Conservation (phyloP, 2,888 invertebrate species). For the Pristionchus fissidentatus region DNA sequence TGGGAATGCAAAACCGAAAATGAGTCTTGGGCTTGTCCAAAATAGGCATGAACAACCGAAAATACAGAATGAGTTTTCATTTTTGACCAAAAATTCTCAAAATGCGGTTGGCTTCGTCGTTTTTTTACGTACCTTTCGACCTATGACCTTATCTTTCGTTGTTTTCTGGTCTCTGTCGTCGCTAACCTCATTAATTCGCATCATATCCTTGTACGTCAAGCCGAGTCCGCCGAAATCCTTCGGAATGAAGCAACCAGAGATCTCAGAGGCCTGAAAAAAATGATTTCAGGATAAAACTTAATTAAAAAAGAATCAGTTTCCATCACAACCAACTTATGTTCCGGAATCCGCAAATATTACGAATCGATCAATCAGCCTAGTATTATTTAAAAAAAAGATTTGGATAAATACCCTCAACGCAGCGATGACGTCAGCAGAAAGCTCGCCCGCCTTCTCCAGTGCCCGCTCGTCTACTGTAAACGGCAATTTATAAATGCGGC, state of each 20-base stretch:
- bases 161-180: too few relatives aligned
- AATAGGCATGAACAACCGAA: too few relatives aligned
- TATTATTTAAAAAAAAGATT: neutral
- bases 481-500: neutral
- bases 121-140: too few relatives aligned
- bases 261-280: neutral
- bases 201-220: conserved; percentile 69
- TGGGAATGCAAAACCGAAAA: too few relatives aligned
- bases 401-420: conserved; percentile 1
- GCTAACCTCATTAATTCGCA: conserved; percentile 66
- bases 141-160: neutral
- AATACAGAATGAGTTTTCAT: too few relatives aligned
- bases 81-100: neutral
- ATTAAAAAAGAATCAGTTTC: neutral
- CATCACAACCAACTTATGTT: neutral
- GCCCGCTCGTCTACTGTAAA: conserved; percentile 38
- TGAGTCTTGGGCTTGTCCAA: too few relatives aligned
- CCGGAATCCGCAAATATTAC: neutral
- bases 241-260: conserved; percentile 56
- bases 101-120: neutral
- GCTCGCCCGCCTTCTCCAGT: conserved; percentile 43
- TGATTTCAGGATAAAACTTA: neutral
- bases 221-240: conserved; percentile 70
- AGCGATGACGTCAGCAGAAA: conserved; percentile 11
- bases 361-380: neutral